Percentiles rank a stretch among this genome's conserved stretches.
Evolutionary conservation across 2,797 vertebrate genomes (phyloP).

Genomic region (Alosa sapidissima): DNA sequence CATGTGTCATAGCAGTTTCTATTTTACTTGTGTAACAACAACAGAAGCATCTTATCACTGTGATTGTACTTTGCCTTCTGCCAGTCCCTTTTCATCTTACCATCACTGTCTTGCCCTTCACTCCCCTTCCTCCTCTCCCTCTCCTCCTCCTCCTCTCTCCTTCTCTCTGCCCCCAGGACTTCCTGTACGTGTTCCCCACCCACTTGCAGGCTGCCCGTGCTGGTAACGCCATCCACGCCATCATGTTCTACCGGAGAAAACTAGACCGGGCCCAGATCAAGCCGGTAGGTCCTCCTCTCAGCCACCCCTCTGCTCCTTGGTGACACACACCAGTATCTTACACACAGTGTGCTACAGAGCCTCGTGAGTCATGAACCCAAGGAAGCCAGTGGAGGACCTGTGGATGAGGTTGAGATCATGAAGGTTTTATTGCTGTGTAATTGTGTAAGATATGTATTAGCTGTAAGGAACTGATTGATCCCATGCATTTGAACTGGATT

Average conservation of each 20-base stretch:
- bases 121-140: background rate
- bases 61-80: background rate
- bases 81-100: background rate
- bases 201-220: constrained; percentile 88
- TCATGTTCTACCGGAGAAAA: constrained; percentile 89
- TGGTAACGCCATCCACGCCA: constrained; percentile 88
- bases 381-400: background rate
- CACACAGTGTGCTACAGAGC: background rate
- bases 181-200: constrained; percentile 85
- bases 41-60: background rate
- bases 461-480: background rate
- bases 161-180: constrained; percentile 74
- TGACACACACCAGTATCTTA: too few species aligned
- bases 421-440: background rate
- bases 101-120: background rate
- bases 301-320: background rate
- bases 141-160: background rate
- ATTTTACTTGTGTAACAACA: background rate
- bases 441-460: background rate
- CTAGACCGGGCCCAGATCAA: constrained; percentile 94
- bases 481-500: background rate
- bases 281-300: constrained; percentile 76
- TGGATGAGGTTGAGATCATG: background rate
- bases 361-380: background rate
- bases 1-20: background rate